Conservation (phyloP, 2,113 vertebrate species). For the Loxodonta africana region DNA sequence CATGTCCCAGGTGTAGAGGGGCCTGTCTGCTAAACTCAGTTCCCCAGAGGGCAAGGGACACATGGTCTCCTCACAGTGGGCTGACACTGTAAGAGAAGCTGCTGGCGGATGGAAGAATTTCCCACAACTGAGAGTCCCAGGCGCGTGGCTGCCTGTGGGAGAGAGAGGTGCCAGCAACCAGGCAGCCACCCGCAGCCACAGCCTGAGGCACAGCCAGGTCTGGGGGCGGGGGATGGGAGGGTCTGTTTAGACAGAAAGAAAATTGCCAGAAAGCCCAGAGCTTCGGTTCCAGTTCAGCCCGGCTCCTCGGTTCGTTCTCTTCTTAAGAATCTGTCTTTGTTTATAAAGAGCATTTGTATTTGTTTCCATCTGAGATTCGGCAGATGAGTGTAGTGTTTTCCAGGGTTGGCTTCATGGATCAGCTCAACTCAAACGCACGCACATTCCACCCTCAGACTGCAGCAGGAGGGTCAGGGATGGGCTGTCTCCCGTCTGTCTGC, state of each 20-base stretch:
- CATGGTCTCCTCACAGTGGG: fast-evolving
- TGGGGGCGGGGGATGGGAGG: neutral
- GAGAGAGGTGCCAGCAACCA: neutral
- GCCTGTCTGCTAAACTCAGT: too few species aligned
- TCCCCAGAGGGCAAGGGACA: neutral
- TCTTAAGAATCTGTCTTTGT: slow-evolving; percentile 74
- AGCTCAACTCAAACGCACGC: slow-evolving; percentile 59
- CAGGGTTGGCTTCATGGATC: slow-evolving; percentile 74
- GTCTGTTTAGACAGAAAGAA: slow-evolving; percentile 72
- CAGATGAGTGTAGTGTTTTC: slow-evolving; percentile 72
- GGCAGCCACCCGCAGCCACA: neutral
- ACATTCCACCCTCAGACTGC: neutral
- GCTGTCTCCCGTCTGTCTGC: slow-evolving; percentile 67
- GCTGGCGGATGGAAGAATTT: slow-evolving; percentile 27
- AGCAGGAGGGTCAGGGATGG: neutral
- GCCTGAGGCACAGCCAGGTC: slow-evolving; percentile 37
- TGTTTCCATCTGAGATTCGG: slow-evolving; percentile 80
- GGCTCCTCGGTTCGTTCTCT: slow-evolving; percentile 61
- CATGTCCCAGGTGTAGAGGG: neutral
- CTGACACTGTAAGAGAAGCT: neutral
- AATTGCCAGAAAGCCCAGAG: slow-evolving; percentile 71
- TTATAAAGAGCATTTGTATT: slow-evolving; percentile 75
- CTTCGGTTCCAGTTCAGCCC: slow-evolving; percentile 71
- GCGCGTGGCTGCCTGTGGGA: slow-evolving; percentile 50
- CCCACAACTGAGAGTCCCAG: neutral